Percentiles rank a stretch among this genome's conserved stretches.
These are phyloP conservation scores for Nephila pilipes DNA, from an alignment of 1,140 invertebrate genomes.

Conservation along the genomic window DNA sequence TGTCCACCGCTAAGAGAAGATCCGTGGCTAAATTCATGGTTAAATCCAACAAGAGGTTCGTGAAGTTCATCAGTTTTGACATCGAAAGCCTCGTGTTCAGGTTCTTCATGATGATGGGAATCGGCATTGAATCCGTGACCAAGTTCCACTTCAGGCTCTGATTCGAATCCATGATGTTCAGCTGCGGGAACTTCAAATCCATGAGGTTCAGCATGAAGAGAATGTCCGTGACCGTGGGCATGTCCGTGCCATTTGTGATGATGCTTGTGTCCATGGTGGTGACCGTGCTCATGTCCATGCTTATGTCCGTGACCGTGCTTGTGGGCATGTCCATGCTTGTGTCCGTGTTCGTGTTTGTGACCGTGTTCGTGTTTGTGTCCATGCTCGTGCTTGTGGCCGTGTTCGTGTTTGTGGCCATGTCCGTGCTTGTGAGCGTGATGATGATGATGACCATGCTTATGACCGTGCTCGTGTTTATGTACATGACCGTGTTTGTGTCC, in stretches of 20 bases:
- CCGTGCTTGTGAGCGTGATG: constrained; percentile 42
- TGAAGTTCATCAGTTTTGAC: background rate
- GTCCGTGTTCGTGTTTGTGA: constrained; percentile 55
- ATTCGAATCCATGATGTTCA: constrained; percentile 55
- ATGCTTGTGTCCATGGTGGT: constrained; percentile 32
- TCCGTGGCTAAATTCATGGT: constrained; percentile 36
- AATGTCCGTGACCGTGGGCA: constrained; percentile 50
- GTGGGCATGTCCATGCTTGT: constrained; percentile 44
- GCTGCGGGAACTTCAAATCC: constrained; percentile 51
- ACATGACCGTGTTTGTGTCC: constrained; percentile 57
- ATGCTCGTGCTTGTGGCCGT: constrained; percentile 49
- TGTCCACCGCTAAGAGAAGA: constrained; percentile 48
- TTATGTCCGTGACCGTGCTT: constrained; percentile 55
- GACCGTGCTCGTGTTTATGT: constrained; percentile 55
- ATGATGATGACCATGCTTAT: constrained; percentile 48
- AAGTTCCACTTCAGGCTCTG: background rate
- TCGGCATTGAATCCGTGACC: constrained; percentile 36
- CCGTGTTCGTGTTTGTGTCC: constrained; percentile 53
- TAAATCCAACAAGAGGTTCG: constrained; percentile 9
- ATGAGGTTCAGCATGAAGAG: constrained; percentile 43
- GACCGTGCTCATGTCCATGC: constrained; percentile 36
- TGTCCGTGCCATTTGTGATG: constrained; percentile 63
- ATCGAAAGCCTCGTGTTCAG: constrained; percentile 29
- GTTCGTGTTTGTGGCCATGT: constrained; percentile 45
- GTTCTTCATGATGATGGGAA: constrained; percentile 34